A percentile compares a stretch with the other conserved stretches of the same genome.
These are phyloP conservation scores for Drosophila prolongata DNA, from an alignment of 2,888 invertebrate genomes.

Conservation along the genomic window DNA sequence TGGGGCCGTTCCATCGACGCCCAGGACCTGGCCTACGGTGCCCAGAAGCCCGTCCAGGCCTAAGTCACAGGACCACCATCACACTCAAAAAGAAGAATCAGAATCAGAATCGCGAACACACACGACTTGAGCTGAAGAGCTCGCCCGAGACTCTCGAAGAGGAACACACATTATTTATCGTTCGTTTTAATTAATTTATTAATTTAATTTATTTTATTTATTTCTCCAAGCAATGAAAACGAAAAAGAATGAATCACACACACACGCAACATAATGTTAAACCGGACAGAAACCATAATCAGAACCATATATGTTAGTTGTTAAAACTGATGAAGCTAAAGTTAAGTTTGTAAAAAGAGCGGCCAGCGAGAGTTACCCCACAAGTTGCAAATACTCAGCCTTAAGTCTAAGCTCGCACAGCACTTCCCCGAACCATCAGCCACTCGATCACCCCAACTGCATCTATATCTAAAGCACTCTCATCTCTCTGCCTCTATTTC, in stretches of 20 bases:
- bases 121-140: constrained; percentile 58
- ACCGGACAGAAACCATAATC: constrained; percentile 43
- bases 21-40: constrained; percentile 92
- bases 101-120: constrained; percentile 44
- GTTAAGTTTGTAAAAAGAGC: constrained; percentile 72
- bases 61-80: constrained; percentile 55
- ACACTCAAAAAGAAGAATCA: constrained; percentile 18
- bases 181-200: constrained; percentile 80
- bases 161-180: constrained; percentile 71
- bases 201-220: constrained; percentile 82
- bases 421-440: constrained; percentile 20
- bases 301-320: constrained; percentile 48
- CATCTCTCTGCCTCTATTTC: constrained; percentile 19
- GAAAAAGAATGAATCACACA: constrained; percentile 46
- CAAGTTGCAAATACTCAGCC: constrained; percentile 74
- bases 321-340: constrained; percentile 58
- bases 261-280: constrained; percentile 38
- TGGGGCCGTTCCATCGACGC: constrained; percentile 92
- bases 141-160: constrained; percentile 64
- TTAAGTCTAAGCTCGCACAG: constrained; percentile 66
- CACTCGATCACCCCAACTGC: constrained; percentile 15
- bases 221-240: constrained; percentile 65
- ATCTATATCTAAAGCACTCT: constrained; percentile 27
- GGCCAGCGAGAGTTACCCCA: constrained; percentile 77
- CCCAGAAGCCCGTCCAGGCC: constrained; percentile 87